phyloP scores from a whole-genome alignment of 2,113 vertebrate species.

The Dicrurus megarhynchus region DNA sequence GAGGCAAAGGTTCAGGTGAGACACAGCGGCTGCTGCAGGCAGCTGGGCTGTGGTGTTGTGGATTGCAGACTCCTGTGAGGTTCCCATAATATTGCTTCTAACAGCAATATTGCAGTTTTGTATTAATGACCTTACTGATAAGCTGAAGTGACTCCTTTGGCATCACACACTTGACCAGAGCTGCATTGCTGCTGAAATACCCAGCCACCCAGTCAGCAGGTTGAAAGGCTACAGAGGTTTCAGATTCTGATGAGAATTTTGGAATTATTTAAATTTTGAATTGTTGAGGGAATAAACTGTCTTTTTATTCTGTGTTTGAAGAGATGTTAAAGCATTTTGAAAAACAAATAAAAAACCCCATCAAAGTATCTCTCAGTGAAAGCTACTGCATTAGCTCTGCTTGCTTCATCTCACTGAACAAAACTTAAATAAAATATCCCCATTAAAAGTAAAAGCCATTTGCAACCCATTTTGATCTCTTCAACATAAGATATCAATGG shows the following conservation, averaged over 20 bases:
- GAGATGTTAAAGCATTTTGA: background rate
- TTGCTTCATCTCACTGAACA: background rate
- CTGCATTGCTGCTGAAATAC: background rate
- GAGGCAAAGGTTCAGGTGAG: background rate
- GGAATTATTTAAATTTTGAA: background rate
- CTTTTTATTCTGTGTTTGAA: background rate
- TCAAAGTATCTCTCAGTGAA: background rate
- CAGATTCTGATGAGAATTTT: background rate
- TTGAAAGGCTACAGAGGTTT: background rate
- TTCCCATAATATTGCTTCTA: background rate
- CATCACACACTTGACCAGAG: background rate
- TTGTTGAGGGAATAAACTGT: background rate
- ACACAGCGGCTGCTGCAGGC: fast-evolving
- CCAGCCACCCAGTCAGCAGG: background rate
- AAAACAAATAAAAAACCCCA: background rate
- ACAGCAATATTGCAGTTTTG: background rate
- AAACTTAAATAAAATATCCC: background rate
- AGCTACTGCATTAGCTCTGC: background rate
- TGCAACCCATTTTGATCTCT: background rate
- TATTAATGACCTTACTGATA: background rate
- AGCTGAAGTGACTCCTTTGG: background rate
- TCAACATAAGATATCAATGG: background rate
- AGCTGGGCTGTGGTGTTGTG: background rate
- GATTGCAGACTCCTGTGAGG: background rate
- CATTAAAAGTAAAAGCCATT: background rate